Evolutionary conservation across 2,113 vertebrate species (phyloP).

Genomic region (Lathamus discolor): DNA sequence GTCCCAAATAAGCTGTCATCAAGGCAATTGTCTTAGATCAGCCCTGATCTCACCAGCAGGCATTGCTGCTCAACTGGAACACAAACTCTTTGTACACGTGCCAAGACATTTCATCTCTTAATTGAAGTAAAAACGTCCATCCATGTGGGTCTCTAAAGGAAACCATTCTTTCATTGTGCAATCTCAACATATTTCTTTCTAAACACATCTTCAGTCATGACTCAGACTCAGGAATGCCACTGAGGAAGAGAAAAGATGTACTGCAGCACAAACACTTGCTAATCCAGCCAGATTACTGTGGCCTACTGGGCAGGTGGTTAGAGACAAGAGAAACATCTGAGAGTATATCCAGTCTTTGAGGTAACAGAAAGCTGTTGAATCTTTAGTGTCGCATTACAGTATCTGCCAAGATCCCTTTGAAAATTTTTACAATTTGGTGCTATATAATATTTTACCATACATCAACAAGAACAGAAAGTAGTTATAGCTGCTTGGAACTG

Average conservation of each 20-base stretch:
- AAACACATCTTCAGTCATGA: background rate
- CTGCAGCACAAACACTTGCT: background rate
- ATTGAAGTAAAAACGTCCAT: background rate
- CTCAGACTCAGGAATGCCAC: background rate
- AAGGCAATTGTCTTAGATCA: background rate
- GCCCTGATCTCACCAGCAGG: conserved; percentile 5
- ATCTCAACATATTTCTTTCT: background rate
- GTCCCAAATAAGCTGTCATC: background rate
- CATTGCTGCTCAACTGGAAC: background rate
- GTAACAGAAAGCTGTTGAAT: background rate
- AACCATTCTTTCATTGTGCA: background rate
- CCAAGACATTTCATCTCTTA: conserved; percentile 20
- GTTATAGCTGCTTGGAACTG: background rate
- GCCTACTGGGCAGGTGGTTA: background rate
- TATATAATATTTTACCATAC: background rate
- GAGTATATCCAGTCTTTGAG: background rate
- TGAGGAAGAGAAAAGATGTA: background rate
- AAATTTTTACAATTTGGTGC: background rate
- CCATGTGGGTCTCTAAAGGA: background rate
- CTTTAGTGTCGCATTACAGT: background rate
- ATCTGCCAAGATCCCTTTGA: background rate
- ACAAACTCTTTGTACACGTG: background rate
- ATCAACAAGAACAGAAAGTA: background rate
- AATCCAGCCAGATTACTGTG: background rate
- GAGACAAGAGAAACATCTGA: background rate